Evolutionary conservation across 2,888 invertebrate genomes (phyloP).

Genomic region (Tridacna gigas): DNA sequence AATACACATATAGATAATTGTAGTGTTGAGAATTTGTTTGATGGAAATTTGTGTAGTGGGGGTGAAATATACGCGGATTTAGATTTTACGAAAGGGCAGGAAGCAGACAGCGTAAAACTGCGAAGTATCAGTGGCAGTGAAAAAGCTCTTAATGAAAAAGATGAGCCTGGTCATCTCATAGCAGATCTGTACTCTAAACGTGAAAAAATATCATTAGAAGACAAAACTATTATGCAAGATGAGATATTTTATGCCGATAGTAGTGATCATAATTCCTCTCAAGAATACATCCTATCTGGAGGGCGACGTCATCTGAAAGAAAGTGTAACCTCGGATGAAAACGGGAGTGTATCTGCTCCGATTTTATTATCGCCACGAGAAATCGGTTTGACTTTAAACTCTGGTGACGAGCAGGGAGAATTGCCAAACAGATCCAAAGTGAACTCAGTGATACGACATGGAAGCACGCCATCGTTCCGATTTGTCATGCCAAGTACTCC

Average conservation of each 20-base stretch:
- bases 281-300: constrained; percentile 54
- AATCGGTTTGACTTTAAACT: constrained; percentile 45
- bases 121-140: constrained; percentile 28
- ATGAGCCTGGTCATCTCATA: constrained; percentile 39
- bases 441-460: constrained; percentile 56
- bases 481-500: constrained; percentile 77
- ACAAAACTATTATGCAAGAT: constrained; percentile 58
- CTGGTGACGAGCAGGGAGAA: constrained; percentile 49
- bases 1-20: constrained; percentile 8
- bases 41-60: constrained; percentile 21
- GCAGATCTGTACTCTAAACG: constrained; percentile 66
- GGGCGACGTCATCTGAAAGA: constrained; percentile 43
- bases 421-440: constrained; percentile 48
- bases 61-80: constrained; percentile 36
- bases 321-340: constrained; percentile 57
- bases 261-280: constrained; percentile 66
- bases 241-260: constrained; percentile 60
- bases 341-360: constrained; percentile 60
- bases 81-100: constrained; percentile 39
- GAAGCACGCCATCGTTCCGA: constrained; percentile 65
- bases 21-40: constrained; percentile 9
- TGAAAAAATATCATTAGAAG: constrained; percentile 64
- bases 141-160: constrained; percentile 24
- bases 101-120: constrained; percentile 20
- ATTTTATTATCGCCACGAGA: constrained; percentile 59